These are phyloP conservation scores for Heterodera filipjevi DNA, from an alignment of 2,888 invertebrate genomes.

Conservation along the genomic window DNA sequence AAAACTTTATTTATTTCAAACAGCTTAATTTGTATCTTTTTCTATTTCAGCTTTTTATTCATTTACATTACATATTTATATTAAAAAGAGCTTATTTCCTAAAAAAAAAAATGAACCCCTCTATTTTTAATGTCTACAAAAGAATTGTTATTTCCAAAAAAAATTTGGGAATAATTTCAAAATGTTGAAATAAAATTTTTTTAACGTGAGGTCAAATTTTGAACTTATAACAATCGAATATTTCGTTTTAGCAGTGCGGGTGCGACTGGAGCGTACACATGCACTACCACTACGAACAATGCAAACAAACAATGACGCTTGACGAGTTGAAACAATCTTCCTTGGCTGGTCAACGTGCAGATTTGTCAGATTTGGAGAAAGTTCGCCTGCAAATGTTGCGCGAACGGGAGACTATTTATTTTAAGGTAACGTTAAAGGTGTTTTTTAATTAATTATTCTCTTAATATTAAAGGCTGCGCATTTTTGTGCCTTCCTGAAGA, in stretches of 20 bases:
- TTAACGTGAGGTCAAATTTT: no score
- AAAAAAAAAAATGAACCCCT: no score
- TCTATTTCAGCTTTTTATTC: background rate
- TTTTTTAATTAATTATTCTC: background rate
- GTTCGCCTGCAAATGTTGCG: background rate
- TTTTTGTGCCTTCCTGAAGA: slow-evolving; percentile 34
- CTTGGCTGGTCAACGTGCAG: background rate
- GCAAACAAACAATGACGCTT: background rate
- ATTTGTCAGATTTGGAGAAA: no score
- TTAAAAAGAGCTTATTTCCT: no score
- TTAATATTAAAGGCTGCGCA: background rate
- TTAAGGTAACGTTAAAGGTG: background rate
- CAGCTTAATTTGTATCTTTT: background rate
- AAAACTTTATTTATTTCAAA: no score
- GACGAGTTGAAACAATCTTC: background rate
- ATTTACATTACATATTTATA: no score
- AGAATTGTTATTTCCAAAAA: no score
- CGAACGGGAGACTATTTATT: background rate
- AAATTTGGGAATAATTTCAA: no score
- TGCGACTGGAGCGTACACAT: slow-evolving; percentile 31
- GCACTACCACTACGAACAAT: slow-evolving; percentile 36
- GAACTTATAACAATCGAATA: background rate
- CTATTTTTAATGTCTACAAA: no score
- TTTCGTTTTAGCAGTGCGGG: background rate
- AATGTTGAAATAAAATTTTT: no score